Conservation (phyloP, 2,113 vertebrate species). For the Cebidichthys violaceus region DNA sequence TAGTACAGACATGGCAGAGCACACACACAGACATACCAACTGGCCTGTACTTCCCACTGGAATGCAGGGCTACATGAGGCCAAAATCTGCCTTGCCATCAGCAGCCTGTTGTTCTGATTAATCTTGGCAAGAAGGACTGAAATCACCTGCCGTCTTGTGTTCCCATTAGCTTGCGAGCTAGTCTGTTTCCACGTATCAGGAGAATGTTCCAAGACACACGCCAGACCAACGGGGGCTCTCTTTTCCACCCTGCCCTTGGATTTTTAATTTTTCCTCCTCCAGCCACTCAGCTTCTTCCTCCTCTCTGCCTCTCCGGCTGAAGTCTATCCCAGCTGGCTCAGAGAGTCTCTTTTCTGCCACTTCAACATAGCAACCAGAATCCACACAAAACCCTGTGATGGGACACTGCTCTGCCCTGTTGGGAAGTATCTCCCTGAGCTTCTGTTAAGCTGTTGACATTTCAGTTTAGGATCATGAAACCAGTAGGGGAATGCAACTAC, state of each 20-base stretch:
- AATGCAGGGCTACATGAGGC: constrained; percentile 49
- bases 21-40: constrained; percentile 38
- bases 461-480: background rate
- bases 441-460: background rate
- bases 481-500: background rate
- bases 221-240: constrained; percentile 75
- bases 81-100: constrained; percentile 55
- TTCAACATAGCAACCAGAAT: constrained; percentile 17
- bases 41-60: constrained; percentile 38
- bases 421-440: background rate
- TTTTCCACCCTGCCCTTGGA: constrained; percentile 67
- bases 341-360: constrained; percentile 6
- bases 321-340: constrained; percentile 42
- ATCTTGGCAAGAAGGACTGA: constrained; percentile 65
- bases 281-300: constrained; percentile 22
- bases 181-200: constrained; percentile 76
- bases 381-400: background rate
- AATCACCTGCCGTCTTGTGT: constrained; percentile 79
- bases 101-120: constrained; percentile 70
- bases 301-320: constrained; percentile 8
- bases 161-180: constrained; percentile 65
- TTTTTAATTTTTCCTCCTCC: constrained; percentile 58
- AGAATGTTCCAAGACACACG: constrained; percentile 76
- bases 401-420: background rate
- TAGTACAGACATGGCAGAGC: constrained; percentile 19